Evolutionary conservation across 2,888 invertebrate genomes (phyloP), one percentile per base, ranked within the genome.

Genomic region (Eudasyphora cyanicolor): DNA sequence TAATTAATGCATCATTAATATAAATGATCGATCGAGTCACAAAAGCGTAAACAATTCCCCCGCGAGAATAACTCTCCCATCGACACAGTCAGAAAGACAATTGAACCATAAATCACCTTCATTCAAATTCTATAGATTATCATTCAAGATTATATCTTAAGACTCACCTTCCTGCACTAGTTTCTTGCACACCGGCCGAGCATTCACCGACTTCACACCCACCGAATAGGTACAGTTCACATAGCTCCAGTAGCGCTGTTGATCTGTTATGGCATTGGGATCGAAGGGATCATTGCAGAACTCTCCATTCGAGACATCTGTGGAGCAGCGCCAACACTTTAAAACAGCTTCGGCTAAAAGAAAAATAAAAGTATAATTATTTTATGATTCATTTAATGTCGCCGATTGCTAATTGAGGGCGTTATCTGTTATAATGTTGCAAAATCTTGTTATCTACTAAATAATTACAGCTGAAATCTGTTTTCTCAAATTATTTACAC

Each of bases 321-420:
- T 96, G 0, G 95, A 94, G 88, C 96, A 97, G 10, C 95, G 94
- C 95, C 96, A 97, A 89, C 96, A 97, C 87, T 94, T 93, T 8
- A 96, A 91, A 4, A 95, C 93, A 82, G 93, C 93, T 87, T 95
- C 95, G 94, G 93, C 87, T 94, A 93, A 84, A 88, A 87, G 35
- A 73, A 14, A 35, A 60, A 21, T n/a, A 29, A 60, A 73, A 45
- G 45, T 10, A 27, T 24, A 51, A 45, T 42, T 42, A 42, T 45
- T 12, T 14, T 45, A 42, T 21, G 24, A 69, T 21, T 29, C 21
- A 19, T 24, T 60, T 60, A 24, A 27, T 24, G 29, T 2, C 2
- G 5, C 4, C 17, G 5, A 17, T 57, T 62, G 17, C 2, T 35
- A 32, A 32, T 27, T 17, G 57, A 14, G 35, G 29, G 62, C 19